phyloP scores from a whole-genome alignment of 2,888 invertebrate species.

The Synanthedon formicaeformis region DNA sequence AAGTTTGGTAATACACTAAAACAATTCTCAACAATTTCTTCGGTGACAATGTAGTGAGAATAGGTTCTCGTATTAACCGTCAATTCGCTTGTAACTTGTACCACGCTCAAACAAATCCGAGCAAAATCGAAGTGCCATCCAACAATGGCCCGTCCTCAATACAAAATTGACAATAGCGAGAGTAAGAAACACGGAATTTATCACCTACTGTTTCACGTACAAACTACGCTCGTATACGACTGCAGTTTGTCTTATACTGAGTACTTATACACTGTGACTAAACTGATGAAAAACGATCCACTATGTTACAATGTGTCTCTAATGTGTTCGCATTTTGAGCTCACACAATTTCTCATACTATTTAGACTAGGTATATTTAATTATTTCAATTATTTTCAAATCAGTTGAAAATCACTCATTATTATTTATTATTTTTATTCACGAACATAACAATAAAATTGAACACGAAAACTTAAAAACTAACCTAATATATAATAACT shows the following conservation, averaged over 20 bases:
- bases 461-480: too few species aligned
- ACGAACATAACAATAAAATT: too few species aligned
- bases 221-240: slow-evolving; percentile 18
- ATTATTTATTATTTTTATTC: too few species aligned
- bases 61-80: neutral
- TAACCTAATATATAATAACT: too few species aligned
- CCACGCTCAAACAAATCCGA: slow-evolving; percentile 43
- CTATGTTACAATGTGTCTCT: slow-evolving; percentile 5
- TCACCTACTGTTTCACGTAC: slow-evolving; percentile 54
- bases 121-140: slow-evolving; percentile 60
- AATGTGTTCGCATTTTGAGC: neutral
- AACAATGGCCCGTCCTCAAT: slow-evolving; percentile 63
- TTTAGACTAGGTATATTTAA: too few species aligned
- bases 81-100: slow-evolving; percentile 9
- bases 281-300: slow-evolving; percentile 37
- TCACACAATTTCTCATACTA: too few species aligned
- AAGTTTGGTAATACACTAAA: too few species aligned
- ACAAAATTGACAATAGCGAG: slow-evolving; percentile 60
- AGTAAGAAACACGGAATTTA: slow-evolving; percentile 54
- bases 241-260: neutral
- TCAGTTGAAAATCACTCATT: too few species aligned
- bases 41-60: neutral
- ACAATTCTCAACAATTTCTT: too few species aligned
- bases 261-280: slow-evolving; percentile 38
- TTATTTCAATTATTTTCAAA: too few species aligned